Evolutionary conservation across 2,888 invertebrate genomes (phyloP).

Genomic region (Scaptomyza caliginosa): DNA sequence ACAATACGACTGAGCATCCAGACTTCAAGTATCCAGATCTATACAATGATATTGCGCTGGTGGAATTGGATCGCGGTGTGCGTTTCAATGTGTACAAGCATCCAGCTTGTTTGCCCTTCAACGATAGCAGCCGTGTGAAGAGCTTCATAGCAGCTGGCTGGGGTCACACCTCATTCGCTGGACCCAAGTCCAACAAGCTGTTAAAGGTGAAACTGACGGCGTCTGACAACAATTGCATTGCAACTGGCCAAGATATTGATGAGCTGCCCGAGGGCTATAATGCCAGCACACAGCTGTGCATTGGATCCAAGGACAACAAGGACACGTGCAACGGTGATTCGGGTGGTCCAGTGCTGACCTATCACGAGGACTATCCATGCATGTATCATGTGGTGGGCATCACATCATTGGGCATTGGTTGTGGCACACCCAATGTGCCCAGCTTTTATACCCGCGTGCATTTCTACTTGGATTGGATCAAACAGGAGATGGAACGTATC

Average conservation of each 20-base stretch:
- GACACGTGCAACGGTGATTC: constrained; percentile 80
- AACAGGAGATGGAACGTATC: constrained; percentile 37
- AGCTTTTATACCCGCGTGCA: constrained; percentile 74
- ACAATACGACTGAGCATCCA: constrained; percentile 81
- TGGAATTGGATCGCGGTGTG: constrained; percentile 82
- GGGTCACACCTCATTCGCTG: constrained; percentile 83
- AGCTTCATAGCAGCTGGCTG: constrained; percentile 84
- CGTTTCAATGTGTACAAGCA: constrained; percentile 82
- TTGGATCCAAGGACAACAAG: constrained; percentile 62
- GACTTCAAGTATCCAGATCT: constrained; percentile 80
- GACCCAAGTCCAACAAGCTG: constrained; percentile 81
- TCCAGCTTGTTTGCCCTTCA: constrained; percentile 84
- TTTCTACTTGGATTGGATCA: constrained; percentile 73
- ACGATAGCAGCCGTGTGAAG: constrained; percentile 30
- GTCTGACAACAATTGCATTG: constrained; percentile 65
- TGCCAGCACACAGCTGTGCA: constrained; percentile 66
- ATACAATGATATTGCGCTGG: constrained; percentile 86
- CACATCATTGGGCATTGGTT: constrained; percentile 67
- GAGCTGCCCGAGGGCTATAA: constrained; percentile 66
- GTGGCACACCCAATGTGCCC: constrained; percentile 70
- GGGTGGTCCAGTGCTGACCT: constrained; percentile 72
- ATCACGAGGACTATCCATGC: constrained; percentile 66
- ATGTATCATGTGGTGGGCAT: constrained; percentile 75
- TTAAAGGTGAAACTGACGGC: constrained; percentile 85
- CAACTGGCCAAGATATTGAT: constrained; percentile 17